phyloP scores from a whole-genome alignment of 2,113 vertebrate genomes.

The Ahaetulla prasina region DNA sequence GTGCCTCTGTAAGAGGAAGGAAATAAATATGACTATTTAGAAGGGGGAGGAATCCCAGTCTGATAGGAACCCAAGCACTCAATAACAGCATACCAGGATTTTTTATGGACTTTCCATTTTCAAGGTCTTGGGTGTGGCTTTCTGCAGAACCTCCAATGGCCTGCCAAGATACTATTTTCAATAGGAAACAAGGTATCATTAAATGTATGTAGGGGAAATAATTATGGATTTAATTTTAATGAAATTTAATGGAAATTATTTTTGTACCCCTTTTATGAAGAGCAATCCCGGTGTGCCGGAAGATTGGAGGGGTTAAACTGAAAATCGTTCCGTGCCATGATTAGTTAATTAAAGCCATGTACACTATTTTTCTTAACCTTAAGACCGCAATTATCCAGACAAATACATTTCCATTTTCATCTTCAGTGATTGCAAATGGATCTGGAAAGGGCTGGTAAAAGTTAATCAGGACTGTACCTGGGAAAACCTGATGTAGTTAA shows the following conservation, averaged over 20 bases:
- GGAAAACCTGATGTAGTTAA: background rate
- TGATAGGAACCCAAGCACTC: background rate
- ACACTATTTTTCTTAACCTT: background rate
- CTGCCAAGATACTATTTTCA: background rate
- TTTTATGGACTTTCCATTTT: background rate
- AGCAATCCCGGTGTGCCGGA: background rate
- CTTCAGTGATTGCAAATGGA: constrained; percentile 4
- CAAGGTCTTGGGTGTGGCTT: background rate
- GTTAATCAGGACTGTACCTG: background rate
- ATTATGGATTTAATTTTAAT: background rate
- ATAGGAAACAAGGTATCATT: background rate
- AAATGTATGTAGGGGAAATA: background rate
- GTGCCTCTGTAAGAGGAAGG: background rate
- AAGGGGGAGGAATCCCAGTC: background rate
- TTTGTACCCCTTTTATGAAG: background rate
- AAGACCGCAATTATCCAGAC: background rate
- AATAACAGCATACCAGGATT: background rate
- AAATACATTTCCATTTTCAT: background rate
- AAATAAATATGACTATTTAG: background rate
- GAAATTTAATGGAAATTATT: background rate
- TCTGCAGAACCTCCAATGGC: background rate
- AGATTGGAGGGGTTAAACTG: background rate
- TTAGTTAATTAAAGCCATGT: background rate
- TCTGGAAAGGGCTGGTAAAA: background rate
- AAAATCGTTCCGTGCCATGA: background rate